These are phyloP conservation scores for Atta colombica DNA, from an alignment of 1,140 invertebrate genomes.

Conservation along the genomic window DNA sequence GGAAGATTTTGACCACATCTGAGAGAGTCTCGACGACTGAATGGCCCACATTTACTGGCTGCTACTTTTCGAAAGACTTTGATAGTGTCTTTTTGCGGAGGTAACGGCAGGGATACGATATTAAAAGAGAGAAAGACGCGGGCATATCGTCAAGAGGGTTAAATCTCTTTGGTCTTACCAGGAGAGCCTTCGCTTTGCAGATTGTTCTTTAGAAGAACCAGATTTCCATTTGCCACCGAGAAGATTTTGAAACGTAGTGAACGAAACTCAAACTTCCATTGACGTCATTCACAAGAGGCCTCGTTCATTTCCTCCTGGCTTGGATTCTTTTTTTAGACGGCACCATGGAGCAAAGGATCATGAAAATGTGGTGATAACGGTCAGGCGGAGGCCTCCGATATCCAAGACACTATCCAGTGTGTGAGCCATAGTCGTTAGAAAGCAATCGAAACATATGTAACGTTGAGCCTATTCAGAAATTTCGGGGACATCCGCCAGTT, in stretches of 20 bases:
- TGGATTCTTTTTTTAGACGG: slow-evolving; percentile 62
- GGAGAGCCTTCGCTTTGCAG: slow-evolving; percentile 4
- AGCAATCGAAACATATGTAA: slow-evolving; percentile 40
- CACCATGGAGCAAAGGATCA: slow-evolving; percentile 82
- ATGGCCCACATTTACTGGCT: slow-evolving; percentile 82
- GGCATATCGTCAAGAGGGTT: background rate
- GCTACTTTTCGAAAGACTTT: slow-evolving; percentile 80
- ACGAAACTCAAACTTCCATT: slow-evolving; percentile 52
- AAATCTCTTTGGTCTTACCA: background rate
- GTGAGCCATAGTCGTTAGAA: slow-evolving; percentile 81
- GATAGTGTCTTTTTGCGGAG: slow-evolving; percentile 31
- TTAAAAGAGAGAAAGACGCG: background rate
- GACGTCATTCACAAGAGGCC: slow-evolving; percentile 58
- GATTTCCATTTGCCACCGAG: too few relatives aligned
- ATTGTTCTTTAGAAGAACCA: background rate
- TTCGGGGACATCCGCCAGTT: background rate
- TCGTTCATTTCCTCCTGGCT: slow-evolving; percentile 34
- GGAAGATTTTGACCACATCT: background rate
- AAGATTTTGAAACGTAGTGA: slow-evolving; percentile 40
- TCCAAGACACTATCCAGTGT: slow-evolving; percentile 84
- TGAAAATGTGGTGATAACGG: slow-evolving; percentile 85
- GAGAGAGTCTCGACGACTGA: slow-evolving; percentile 52
- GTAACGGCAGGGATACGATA: background rate
- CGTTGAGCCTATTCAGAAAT: background rate
- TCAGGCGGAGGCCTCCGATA: slow-evolving; percentile 77